Conservation (phyloP, 2,888 invertebrate species). For the Eugnorisma glareosa region DNA sequence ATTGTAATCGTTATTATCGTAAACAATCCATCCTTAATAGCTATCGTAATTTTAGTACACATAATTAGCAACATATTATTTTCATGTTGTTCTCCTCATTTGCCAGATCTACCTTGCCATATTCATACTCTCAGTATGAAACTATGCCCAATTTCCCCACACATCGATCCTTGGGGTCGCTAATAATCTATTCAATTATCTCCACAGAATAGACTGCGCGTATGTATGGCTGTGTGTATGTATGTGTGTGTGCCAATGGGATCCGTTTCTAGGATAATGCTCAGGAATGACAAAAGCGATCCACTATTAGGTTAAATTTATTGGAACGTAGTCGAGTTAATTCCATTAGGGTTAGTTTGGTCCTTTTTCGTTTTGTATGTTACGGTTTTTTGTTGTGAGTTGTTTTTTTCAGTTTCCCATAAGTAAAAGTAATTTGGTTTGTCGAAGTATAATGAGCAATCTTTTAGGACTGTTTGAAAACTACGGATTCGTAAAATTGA, state of each 20-base stretch:
- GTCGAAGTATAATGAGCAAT: neutral
- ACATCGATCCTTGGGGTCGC: slow-evolving; percentile 30
- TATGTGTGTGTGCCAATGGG: slow-evolving; percentile 25
- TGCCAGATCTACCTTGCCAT: neutral
- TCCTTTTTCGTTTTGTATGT: slow-evolving; percentile 2
- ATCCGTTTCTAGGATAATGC: slow-evolving; percentile 38
- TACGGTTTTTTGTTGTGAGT: neutral
- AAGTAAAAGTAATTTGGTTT: neutral
- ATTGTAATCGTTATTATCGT: neutral
- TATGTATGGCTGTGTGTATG: slow-evolving; percentile 10
- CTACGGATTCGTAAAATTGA: neutral
- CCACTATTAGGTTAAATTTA: slow-evolving; percentile 45
- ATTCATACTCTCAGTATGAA: slow-evolving; percentile 11
- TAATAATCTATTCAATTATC: slow-evolving; percentile 61
- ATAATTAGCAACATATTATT: neutral
- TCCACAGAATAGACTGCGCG: slow-evolving; percentile 20
- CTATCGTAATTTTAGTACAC: neutral
- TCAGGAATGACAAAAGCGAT: slow-evolving; percentile 47
- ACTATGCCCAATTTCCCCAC: slow-evolving; percentile 14
- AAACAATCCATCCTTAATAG: neutral
- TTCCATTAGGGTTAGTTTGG: slow-evolving; percentile 31
- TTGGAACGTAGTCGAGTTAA: slow-evolving; percentile 38
- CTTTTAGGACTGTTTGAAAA: neutral
- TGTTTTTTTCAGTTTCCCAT: neutral
- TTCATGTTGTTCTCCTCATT: neutral